Conservation (phyloP, 2,888 invertebrate genomes). For the Plagodis dolabraria region DNA sequence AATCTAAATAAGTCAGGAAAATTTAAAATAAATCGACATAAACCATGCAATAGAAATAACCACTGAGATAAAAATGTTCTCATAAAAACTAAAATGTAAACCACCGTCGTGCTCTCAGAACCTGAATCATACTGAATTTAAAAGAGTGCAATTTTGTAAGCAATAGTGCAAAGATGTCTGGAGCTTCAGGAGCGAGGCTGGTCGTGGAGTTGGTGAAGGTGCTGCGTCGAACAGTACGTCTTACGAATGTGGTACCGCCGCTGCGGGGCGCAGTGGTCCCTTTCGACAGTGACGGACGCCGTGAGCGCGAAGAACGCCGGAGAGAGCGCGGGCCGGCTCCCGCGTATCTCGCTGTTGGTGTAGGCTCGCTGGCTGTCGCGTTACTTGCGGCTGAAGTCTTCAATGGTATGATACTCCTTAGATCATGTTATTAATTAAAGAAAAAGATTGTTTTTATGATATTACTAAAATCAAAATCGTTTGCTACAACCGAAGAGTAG, state of each 20-base stretch:
- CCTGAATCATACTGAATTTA: constrained; percentile 1
- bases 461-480: too few relatives aligned
- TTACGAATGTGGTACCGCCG: constrained; percentile 43
- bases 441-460: too few relatives aligned
- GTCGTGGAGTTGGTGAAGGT: constrained; percentile 21
- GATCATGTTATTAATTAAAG: background rate
- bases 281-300: constrained; percentile 29
- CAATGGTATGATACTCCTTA: constrained; percentile 58
- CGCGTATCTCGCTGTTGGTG: constrained; percentile 40
- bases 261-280: constrained; percentile 5
- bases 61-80: background rate
- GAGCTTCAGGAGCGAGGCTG: constrained; percentile 22
- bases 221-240: constrained; percentile 47
- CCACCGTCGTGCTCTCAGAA: constrained; percentile 30
- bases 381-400: constrained; percentile 71
- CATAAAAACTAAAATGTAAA: constrained; percentile 24
- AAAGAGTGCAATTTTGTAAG: background rate
- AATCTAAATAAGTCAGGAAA: too few relatives aligned
- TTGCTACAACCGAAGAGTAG: too few relatives aligned
- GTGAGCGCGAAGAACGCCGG: constrained; percentile 32
- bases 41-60: too few relatives aligned
- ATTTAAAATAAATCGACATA: too few relatives aligned
- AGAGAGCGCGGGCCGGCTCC: constrained; percentile 19
- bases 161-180: constrained; percentile 26
- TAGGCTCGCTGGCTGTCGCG: constrained; percentile 62